phyloP scores from a whole-genome alignment of 2,888 invertebrate genomes.

The Alviniconcha strummeri region DNA sequence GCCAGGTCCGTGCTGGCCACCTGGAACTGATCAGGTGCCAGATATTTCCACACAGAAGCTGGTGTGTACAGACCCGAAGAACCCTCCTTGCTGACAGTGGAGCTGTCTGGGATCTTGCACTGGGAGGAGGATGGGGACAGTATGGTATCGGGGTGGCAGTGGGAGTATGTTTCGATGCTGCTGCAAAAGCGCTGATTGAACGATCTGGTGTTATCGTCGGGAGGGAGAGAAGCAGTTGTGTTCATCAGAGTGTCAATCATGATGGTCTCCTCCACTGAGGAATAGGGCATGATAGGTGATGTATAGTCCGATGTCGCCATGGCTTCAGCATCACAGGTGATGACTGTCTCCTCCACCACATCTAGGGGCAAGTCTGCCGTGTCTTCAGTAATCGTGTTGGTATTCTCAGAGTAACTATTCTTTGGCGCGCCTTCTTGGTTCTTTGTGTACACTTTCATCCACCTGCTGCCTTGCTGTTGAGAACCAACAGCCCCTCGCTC shows the following conservation, averaged over 20 bases:
- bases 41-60: not conserved
- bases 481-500: too few species aligned
- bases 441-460: not conserved
- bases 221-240: not conserved
- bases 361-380: constrained; percentile 9
- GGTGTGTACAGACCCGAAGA: not conserved
- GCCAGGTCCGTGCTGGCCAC: not conserved
- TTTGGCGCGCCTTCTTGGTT: not conserved
- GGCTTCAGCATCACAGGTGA: not conserved
- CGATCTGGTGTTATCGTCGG: not conserved
- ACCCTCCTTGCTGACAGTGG: not conserved
- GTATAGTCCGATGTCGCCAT: not conserved
- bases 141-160: not conserved
- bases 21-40: too few species aligned
- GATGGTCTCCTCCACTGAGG: constrained; percentile 20
- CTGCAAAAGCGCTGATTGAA: not conserved
- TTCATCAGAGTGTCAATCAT: constrained; percentile 24
- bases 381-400: constrained; percentile 4
- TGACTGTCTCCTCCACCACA: constrained; percentile 19
- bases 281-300: not conserved
- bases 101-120: not conserved
- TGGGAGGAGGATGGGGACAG: not conserved
- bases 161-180: not conserved
- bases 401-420: not conserved
- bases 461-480: too few species aligned